These are phyloP conservation scores for Neuroterus valhalla DNA, from an alignment of 1,140 invertebrate species.

Conservation along the genomic window DNA sequence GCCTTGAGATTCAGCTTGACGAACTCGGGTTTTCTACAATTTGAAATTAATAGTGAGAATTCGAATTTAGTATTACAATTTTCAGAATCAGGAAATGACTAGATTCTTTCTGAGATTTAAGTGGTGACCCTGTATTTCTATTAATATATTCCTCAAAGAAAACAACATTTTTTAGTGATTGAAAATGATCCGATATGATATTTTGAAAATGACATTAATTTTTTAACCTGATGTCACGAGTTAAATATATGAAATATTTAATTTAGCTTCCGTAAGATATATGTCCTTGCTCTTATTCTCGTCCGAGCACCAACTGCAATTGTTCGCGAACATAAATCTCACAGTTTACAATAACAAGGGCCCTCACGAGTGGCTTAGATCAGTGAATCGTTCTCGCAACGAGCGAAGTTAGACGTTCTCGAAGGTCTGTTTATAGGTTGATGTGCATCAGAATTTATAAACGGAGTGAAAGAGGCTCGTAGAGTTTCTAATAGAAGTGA, in stretches of 20 bases:
- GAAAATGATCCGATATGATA: neutral
- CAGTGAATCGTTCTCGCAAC: neutral
- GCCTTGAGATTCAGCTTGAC: no score
- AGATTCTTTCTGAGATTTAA: no score
- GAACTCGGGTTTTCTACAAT: no score
- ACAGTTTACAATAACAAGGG: slow-evolving; percentile 13
- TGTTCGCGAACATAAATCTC: slow-evolving; percentile 22
- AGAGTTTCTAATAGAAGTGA: neutral
- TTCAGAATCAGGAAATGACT: no score
- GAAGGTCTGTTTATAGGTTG: neutral
- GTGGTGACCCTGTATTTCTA: no score
- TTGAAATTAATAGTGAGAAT: no score
- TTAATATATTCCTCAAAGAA: no score
- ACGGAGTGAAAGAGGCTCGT: neutral
- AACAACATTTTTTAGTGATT: no score
- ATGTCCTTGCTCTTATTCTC: slow-evolving; percentile 14
- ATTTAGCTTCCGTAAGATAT: neutral
- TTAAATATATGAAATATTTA: neutral
- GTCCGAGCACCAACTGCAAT: neutral
- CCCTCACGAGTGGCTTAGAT: neutral
- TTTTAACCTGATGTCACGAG: neutral
- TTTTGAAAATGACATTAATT: neutral
- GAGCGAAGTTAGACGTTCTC: neutral
- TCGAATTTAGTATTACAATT: no score
- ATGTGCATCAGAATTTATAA: neutral